Conservation (phyloP, 2,113 vertebrate species). For the Cyprinus carpio region DNA sequence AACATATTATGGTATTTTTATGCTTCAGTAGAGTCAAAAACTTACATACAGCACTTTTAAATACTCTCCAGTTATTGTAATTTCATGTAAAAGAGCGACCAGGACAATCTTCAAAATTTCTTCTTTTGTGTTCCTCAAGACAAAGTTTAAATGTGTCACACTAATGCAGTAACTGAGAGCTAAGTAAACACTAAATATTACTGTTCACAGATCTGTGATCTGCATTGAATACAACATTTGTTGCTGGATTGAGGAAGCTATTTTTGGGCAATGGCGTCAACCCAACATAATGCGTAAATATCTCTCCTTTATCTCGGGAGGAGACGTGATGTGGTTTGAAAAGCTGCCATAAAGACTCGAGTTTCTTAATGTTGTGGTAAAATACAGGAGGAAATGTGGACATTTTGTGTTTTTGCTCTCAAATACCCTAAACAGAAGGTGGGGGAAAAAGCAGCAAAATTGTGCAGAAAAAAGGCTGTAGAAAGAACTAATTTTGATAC, state of each 20-base stretch:
- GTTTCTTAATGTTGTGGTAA: neutral
- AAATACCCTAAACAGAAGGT: neutral
- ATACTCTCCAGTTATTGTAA: neutral
- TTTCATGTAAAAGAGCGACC: neutral
- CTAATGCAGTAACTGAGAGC: constrained; percentile 12
- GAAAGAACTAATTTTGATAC: neutral
- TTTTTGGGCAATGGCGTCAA: constrained; percentile 5
- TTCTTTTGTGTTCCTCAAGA: neutral
- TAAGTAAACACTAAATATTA: constrained; percentile 28
- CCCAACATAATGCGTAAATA: constrained; percentile 28
- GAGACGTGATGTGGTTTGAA: constrained; percentile 12
- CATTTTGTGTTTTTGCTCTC: neutral
- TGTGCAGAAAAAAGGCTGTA: neutral
- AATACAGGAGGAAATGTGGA: neutral
- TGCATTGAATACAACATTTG: constrained; percentile 26
- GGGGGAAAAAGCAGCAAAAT: neutral
- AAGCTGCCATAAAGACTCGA: constrained; percentile 20
- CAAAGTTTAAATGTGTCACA: neutral
- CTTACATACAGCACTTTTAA: no score
- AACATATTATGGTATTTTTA: no score
- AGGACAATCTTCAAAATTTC: neutral
- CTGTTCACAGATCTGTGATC: constrained; percentile 37
- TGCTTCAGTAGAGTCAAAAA: no score
- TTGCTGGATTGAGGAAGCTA: constrained; percentile 24
- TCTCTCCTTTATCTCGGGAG: constrained; percentile 33